Evolutionary conservation across 2,888 invertebrate genomes (phyloP), one percentile per base, ranked within the genome.

Genomic region (Pyrrhia umbra): DNA sequence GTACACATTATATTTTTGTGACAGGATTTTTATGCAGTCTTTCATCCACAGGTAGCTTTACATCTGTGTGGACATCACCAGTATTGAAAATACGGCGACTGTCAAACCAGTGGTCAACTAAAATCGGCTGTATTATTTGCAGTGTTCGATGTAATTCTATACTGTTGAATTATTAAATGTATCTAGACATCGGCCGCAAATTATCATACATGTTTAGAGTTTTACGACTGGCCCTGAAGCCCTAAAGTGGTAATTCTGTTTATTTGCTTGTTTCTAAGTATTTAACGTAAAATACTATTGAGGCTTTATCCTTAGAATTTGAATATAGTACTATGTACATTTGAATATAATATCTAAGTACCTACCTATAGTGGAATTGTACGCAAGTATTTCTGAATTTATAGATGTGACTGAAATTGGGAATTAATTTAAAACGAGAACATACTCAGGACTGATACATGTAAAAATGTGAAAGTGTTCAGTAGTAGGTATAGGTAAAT

Each of bases 181-280:
- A 34, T 46, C n/a, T n/a, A n/a, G 21, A 9, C 1, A 16, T 16
- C 16, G 30, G 37, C 27, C 25, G 25, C 5, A 47, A 47, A 71
- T 42, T 15, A 49, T 5, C 2, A 34, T 47, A 30, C 5, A 43
- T 2, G 65, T 27, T 72, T 40, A 23, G n/a, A 40, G 27, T 45
- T n/a, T 30, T 40, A 30, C 13, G 37, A 18, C 13, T 37, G 65
- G 30, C 57, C 59, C 23, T 74, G 39, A 66, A 49, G 25, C 2
- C 15, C 2, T 13, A 37, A 46, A 69, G 51, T 57, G 51, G 21
- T 70, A 50, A 65, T 54, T 64, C 23, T 20, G 34, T 37, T 39
- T 50, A 34, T 37, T 37, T 1, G 8, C 9, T 9, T 74, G 45
- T 39, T 74, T 43, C 4, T 30, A 37, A 15, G 39, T 42, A 18